Percentiles rank a stretch among this genome's conserved stretches.
phyloP scores from a whole-genome alignment of 2,888 invertebrate species.

The Drosophila nr. medialis region DNA sequence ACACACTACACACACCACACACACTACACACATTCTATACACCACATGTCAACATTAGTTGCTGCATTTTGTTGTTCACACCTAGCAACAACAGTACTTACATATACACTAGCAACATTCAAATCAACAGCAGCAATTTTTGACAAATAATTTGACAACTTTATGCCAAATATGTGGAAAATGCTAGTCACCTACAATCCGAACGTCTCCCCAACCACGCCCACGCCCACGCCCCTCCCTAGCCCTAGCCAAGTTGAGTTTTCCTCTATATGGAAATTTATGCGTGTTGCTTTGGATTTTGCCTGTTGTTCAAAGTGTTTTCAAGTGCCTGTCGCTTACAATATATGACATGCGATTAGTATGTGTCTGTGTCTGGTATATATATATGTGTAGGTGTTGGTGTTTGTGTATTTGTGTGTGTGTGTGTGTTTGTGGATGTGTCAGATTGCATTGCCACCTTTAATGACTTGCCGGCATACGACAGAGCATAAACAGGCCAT shows the following conservation, averaged over 20 bases:
- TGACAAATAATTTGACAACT: constrained; percentile 63
- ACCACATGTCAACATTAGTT: constrained; percentile 66
- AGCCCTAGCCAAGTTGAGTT: constrained; percentile 14
- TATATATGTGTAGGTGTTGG: neutral
- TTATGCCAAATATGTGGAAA: constrained; percentile 50
- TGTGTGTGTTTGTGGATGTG: constrained; percentile 30
- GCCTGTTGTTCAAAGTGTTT: constrained; percentile 48
- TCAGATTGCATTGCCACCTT: constrained; percentile 74
- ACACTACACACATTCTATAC: constrained; percentile 9
- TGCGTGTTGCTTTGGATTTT: constrained; percentile 53
- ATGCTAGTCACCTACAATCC: neutral
- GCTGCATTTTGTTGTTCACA: constrained; percentile 65
- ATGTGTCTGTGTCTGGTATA: neutral
- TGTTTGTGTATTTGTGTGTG: constrained; percentile 9
- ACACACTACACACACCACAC: constrained; percentile 42
- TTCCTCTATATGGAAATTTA: constrained; percentile 53
- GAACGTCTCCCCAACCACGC: neutral
- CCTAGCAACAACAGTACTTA: constrained; percentile 43
- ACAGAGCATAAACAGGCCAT: constrained; percentile 74
- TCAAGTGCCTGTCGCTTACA: constrained; percentile 64
- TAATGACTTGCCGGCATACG: constrained; percentile 68
- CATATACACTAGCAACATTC: constrained; percentile 13
- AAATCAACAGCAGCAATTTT: constrained; percentile 31
- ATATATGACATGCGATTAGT: constrained; percentile 69
- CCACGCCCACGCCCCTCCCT: no score